These are phyloP conservation scores for Selene dorsalis DNA, from an alignment of 2,797 vertebrate species.

Conservation along the genomic window DNA sequence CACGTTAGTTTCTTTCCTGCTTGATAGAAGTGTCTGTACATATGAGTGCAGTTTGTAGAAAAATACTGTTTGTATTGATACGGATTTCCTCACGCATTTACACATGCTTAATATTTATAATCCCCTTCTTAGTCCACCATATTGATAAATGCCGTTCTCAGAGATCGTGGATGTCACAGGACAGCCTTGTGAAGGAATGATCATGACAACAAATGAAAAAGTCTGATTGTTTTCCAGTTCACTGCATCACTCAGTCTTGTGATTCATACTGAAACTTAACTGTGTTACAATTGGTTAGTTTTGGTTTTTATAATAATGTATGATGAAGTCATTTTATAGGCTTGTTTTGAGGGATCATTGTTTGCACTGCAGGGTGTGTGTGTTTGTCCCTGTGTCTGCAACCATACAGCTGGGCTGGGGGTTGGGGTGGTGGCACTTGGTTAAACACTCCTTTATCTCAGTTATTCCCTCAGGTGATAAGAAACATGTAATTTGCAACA, in stretches of 20 bases:
- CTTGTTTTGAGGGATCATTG: slow-evolving; percentile 45
- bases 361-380: slow-evolving; percentile 55
- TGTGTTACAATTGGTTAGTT: neutral
- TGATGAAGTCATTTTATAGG: slow-evolving; percentile 15
- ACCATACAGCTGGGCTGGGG: neutral
- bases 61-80: neutral
- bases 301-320: slow-evolving; percentile 6
- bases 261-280: slow-evolving; percentile 13
- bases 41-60: neutral
- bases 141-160: too few species aligned
- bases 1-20: neutral
- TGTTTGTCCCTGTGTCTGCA: slow-evolving; percentile 22
- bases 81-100: too few species aligned
- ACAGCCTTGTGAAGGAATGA: neutral
- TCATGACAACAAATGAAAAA: neutral
- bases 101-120: neutral
- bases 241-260: neutral
- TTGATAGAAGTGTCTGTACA: neutral
- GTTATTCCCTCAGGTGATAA: neutral
- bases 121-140: neutral
- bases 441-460: slow-evolving; percentile 23
- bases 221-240: neutral
- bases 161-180: neutral
- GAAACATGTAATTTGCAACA: neutral
- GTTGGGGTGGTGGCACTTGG: neutral